Conservation (phyloP, 2,797 vertebrate species). For the Chiroxiphia lanceolata region DNA sequence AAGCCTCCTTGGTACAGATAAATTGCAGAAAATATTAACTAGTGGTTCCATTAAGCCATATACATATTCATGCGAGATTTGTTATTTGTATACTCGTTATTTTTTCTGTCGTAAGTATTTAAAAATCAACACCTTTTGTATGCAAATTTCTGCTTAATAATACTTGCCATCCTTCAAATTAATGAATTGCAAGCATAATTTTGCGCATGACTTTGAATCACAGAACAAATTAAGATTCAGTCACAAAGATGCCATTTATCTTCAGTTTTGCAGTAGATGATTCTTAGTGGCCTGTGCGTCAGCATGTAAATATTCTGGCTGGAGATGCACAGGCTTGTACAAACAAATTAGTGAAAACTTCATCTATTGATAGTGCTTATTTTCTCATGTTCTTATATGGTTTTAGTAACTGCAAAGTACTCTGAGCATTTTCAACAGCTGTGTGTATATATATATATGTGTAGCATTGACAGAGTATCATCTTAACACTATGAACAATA, state of each 20-base stretch:
- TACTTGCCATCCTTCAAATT: conserved; percentile 61
- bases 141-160: conserved; percentile 68
- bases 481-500: not conserved
- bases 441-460: not conserved
- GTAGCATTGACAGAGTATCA: not conserved
- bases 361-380: not conserved
- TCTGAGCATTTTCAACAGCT: not conserved
- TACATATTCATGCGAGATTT: conserved; percentile 62
- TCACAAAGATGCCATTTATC: conserved; percentile 62
- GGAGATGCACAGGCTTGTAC: not conserved
- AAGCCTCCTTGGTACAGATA: not conserved
- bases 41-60: conserved; percentile 42
- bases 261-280: conserved; percentile 31
- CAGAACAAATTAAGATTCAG: conserved; percentile 57
- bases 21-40: conserved; percentile 52
- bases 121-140: conserved; percentile 67
- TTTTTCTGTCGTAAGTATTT: conserved; percentile 54
- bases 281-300: not conserved
- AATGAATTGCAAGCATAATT: conserved; percentile 65
- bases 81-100: conserved; percentile 61
- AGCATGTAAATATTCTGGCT: conserved; percentile 34
- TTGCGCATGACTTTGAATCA: conserved; percentile 61
- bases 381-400: not conserved
- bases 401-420: not conserved
- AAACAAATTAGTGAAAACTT: conserved; percentile 21